Evolutionary conservation across 2,797 vertebrate genomes (phyloP), one percentile per base, ranked within the genome.

Genomic region (Ceyx erithaca): DNA sequence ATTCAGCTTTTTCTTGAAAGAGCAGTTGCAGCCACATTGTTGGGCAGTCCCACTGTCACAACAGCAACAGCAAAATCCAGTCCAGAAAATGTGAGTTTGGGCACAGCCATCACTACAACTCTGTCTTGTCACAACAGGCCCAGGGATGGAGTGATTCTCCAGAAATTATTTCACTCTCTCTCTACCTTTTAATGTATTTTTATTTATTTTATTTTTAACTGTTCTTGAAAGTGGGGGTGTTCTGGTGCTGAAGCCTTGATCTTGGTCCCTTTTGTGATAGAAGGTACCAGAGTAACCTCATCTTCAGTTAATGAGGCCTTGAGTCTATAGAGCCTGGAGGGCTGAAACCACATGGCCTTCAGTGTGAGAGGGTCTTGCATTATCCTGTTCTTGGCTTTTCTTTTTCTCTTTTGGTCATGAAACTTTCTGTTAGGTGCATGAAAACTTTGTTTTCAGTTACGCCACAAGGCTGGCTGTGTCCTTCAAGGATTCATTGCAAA

Each of bases 311-410:
- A 40, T 4, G 37, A 61, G 46, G 6, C n/a, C n/a, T 68, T 52
- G 20, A 48, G 43, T 30, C 30, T 63, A 0, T 26, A 51, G 40
- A 18, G 13, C 30, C 14, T 58, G 52, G 22, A 63, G 52, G 70
- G 10, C 19, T 66, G 9, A 73, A 73, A 17, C 16, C 0, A 1
- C 0, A 1, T 37, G 67, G 37, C 22, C 30, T 76, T 72, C 54
- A 6, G 10, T 11, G 4, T 26, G 26, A 4, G 17, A 71, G 46
- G 16, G 37, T 82, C 59, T 70, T 67, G 41, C 64, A 46, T 46
- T 26, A 48, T 72, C 31, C 37, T 43, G 8, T 18, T 55, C 43
- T 76, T 73, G 46, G 62, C n/a, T 70, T 71, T 66, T 78, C 20
- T 3, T 69, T 80, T 82, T 80, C 30, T 62, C 3, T 0, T 75